Conservation (phyloP, 2,113 vertebrate genomes). For the Thamnaconus septentrionalis region DNA sequence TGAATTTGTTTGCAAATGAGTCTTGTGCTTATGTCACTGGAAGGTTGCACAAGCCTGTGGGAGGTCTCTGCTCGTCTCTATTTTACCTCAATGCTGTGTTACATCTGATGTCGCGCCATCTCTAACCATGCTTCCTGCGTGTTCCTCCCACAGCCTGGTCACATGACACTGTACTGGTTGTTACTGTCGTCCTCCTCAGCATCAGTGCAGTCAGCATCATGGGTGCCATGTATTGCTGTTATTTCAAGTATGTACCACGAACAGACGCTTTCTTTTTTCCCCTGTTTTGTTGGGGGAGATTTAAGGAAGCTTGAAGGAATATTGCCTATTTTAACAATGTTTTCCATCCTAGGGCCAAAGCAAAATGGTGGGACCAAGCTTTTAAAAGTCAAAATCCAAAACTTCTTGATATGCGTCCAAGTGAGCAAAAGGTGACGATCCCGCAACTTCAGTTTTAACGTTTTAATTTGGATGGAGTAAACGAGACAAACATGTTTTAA, state of each 20-base stretch:
- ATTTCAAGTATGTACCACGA: conserved; percentile 59
- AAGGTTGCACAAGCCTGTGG: too few species aligned
- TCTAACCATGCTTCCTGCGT: not conserved
- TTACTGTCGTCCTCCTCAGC: conserved; percentile 38
- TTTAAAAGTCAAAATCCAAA: conserved; percentile 38
- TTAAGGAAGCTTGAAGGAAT: too few species aligned
- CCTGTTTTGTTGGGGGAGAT: too few species aligned
- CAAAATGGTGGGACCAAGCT: conserved; percentile 54
- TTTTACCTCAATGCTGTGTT: not conserved
- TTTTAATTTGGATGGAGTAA: too few species aligned
- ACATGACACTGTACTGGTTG: rapidly evolving
- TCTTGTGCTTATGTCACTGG: too few species aligned
- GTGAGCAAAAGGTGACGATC: conserved; percentile 40
- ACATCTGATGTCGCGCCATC: not conserved
- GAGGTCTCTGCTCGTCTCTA: not conserved
- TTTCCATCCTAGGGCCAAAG: conserved; percentile 52
- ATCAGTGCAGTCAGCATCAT: conserved; percentile 39
- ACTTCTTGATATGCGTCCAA: conserved; percentile 12
- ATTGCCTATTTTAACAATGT: conserved; percentile 2
- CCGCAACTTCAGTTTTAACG: not conserved
- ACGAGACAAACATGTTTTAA: too few species aligned
- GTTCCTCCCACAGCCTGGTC: conserved; percentile 46
- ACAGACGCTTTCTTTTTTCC: not conserved
- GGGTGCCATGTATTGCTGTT: conserved; percentile 17
- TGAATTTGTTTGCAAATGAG: too few species aligned